phyloP scores from a whole-genome alignment of 2,888 invertebrate genomes.

The Vandiemenella viatica region DNA sequence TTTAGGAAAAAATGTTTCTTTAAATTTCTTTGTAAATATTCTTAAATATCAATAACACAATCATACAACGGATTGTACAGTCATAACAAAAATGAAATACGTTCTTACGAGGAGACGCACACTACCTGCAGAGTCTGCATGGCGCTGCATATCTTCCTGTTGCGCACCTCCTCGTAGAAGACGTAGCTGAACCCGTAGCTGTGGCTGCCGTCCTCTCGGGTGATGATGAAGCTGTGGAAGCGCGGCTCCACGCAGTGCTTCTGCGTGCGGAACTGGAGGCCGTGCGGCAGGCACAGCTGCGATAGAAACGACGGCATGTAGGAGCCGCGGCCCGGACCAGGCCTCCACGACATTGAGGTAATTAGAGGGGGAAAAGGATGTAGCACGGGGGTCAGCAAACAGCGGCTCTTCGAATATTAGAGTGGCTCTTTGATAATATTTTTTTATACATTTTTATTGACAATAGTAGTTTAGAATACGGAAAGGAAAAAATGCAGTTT shows the following conservation, averaged over 20 bases:
- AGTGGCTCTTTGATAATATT: too few relatives aligned
- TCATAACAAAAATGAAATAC: background rate
- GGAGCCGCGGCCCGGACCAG: too few relatives aligned
- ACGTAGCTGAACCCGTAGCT: constrained; percentile 89
- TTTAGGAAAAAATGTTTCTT: too few relatives aligned
- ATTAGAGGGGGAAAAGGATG: too few relatives aligned
- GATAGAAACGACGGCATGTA: constrained; percentile 21
- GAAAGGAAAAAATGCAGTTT: too few relatives aligned
- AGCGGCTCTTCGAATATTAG: too few relatives aligned
- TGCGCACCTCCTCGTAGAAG: constrained; percentile 91
- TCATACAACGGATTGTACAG: background rate
- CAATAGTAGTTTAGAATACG: too few relatives aligned
- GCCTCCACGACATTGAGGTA: too few relatives aligned
- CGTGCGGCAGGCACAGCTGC: constrained; percentile 88
- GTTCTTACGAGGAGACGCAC: background rate
- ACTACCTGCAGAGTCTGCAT: constrained; percentile 85
- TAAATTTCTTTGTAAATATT: too few relatives aligned
- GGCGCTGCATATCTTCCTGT: constrained; percentile 82
- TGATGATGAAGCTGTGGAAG: constrained; percentile 95
- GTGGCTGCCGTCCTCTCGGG: constrained; percentile 88
- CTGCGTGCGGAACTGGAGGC: constrained; percentile 86
- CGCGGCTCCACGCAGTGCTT: constrained; percentile 70
- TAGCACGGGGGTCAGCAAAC: too few relatives aligned
- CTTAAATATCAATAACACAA: too few relatives aligned
- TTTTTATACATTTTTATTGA: too few relatives aligned